A percentile compares a stretch with the other conserved stretches of the same genome.
Conservation (phyloP, 2,113 vertebrate genomes). For the Zosterops borbonicus region DNA sequence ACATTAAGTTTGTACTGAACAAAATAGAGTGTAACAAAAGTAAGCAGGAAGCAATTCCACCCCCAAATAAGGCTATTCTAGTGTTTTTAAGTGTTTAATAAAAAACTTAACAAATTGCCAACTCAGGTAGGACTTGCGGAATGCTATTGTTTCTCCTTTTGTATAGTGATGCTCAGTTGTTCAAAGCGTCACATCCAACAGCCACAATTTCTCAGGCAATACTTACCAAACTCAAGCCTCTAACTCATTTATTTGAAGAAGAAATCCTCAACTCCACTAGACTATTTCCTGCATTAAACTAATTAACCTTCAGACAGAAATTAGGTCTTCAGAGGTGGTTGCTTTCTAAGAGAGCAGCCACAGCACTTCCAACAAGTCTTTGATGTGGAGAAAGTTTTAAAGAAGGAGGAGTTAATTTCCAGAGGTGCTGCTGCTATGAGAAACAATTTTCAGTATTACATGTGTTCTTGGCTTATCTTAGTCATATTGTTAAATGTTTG, state of each 20-base stretch:
- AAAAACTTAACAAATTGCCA: neutral
- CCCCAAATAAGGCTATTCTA: neutral
- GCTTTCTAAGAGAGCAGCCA: neutral
- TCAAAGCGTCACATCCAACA: neutral
- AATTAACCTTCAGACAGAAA: slow-evolving; percentile 32
- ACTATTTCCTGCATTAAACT: slow-evolving; percentile 15
- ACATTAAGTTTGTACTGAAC: neutral
- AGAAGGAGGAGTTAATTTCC: neutral
- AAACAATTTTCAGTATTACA: neutral
- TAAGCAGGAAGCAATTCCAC: neutral
- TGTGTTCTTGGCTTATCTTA: neutral
- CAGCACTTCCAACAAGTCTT: neutral
- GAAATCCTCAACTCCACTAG: neutral
- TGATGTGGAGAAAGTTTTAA: neutral
- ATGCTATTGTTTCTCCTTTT: neutral
- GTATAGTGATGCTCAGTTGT: neutral
- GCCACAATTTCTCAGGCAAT: neutral
- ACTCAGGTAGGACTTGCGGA: neutral
- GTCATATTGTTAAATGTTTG: neutral
- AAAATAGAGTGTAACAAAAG: neutral
- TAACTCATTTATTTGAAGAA: neutral
- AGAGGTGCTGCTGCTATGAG: neutral
- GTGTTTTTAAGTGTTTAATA: neutral
- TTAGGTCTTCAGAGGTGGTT: neutral
- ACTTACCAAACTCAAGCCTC: neutral